Evolutionary conservation across 2,888 invertebrate genomes (phyloP), one percentile per base, ranked within the genome.

Genomic region (Steinernema carpocapsae): DNA sequence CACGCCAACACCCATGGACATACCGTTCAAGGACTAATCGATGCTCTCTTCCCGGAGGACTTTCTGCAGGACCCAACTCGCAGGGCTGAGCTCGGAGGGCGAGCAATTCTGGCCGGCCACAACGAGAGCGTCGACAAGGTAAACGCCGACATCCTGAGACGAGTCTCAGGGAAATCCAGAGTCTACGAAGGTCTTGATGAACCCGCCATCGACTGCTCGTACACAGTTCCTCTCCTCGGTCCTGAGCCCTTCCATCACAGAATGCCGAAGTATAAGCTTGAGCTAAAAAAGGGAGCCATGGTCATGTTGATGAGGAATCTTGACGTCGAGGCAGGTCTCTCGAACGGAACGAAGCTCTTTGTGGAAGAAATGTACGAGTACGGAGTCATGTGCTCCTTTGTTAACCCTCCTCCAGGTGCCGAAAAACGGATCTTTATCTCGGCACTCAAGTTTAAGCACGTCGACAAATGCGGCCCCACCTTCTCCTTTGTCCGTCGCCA

Each of bases 261-360:
- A 51, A 19, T 71, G n/a, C 43, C 71, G n/a, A 42, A n/a, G 37
- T 43, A 71, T 22, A 14, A 12, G 7, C 43, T 71, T n/a, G 43
- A 71, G 14, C 43, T 71, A 43, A 71, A 71, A 43, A 42, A 42
- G n/a, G 71, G 71, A 32, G 37, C 71, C 7, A 51, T 51, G 51
- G 71, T 71, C 70, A 70, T 70, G 70, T 26, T 70, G 29, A 70
- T 70, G 24, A 19, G 70, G 29, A 70, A 70, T 26, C 14, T 71
- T 17, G 71, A 71, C 43, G 71, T 71, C 71, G 71, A 32, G 14
- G 32, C 71, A 32, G 43, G 71, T 42, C 71, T 71, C 43, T 42
- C 42, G n/a, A 71, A 71, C 43, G 71, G 71, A 6, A 42, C 71
- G 43, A 71, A 43, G 71, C 32, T 71, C 42, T 19, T 71, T 43